phyloP scores from a whole-genome alignment of 2,888 invertebrate genomes.

The Balanococcus diminutus region DNA sequence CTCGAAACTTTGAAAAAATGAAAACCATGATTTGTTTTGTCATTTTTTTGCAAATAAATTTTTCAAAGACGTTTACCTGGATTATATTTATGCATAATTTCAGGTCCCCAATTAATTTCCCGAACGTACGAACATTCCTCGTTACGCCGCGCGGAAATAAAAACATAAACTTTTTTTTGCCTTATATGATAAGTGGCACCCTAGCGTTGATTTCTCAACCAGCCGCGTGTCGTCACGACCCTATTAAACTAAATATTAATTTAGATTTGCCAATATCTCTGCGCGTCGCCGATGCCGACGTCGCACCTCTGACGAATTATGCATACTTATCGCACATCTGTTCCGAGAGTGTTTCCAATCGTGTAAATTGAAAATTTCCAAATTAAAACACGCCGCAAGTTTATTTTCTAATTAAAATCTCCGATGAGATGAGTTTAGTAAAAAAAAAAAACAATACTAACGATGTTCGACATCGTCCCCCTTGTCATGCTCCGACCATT shows the following conservation, averaged over 20 bases:
- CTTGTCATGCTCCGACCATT: not conserved
- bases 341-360: not conserved
- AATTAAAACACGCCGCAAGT: constrained; percentile 22
- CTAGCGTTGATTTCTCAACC: not conserved
- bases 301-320: not conserved
- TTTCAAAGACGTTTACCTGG: too few species aligned
- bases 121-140: too few species aligned
- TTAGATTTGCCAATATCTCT: not conserved
- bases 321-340: not conserved
- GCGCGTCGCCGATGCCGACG: not conserved
- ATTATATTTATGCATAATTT: too few species aligned
- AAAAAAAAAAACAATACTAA: not conserved
- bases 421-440: not conserved
- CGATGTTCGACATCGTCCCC: not conserved
- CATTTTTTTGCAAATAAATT: too few species aligned
- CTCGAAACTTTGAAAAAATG: too few species aligned
- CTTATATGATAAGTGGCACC: too few species aligned
- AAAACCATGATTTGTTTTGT: too few species aligned
- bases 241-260: not conserved
- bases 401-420: constrained; percentile 2
- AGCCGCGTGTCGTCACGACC: not conserved
- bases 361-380: not conserved
- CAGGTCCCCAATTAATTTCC: too few species aligned
- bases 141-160: too few species aligned
- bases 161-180: too few species aligned